phyloP scores from a whole-genome alignment of 2,888 invertebrate genomes.

The Papilio gigon region DNA sequence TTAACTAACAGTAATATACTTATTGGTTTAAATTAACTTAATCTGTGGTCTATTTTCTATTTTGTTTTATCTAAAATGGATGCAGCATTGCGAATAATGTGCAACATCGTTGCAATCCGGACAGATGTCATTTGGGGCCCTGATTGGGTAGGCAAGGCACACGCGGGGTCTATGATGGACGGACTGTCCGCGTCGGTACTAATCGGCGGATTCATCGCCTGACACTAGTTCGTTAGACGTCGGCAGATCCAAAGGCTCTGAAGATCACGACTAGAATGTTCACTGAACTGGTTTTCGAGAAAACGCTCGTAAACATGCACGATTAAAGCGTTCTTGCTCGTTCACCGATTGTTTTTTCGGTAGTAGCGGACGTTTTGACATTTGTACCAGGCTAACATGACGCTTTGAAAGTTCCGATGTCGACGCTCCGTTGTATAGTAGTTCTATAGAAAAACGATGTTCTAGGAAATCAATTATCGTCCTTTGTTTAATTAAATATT shows the following conservation, averaged over 20 bases:
- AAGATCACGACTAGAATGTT: constrained; percentile 72
- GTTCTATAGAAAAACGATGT: neutral
- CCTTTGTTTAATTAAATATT: neutral
- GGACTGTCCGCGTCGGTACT: constrained; percentile 56
- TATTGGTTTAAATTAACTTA: no score
- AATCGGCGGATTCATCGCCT: constrained; percentile 60
- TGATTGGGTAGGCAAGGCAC: constrained; percentile 41
- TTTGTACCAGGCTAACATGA: constrained; percentile 34
- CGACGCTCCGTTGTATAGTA: neutral
- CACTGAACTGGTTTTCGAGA: constrained; percentile 72
- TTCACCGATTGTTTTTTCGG: constrained; percentile 35
- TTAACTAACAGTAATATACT: neutral
- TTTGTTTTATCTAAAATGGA: neutral
- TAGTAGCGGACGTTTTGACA: constrained; percentile 25
- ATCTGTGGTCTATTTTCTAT: no score
- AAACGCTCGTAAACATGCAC: constrained; percentile 67
- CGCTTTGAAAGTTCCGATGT: constrained; percentile 3
- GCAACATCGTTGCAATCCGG: neutral
- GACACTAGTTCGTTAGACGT: constrained; percentile 70
- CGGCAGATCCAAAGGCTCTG: constrained; percentile 72
- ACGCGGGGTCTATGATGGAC: constrained; percentile 51
- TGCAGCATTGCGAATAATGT: neutral
- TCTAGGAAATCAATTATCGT: neutral
- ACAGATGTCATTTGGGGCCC: constrained; percentile 23
- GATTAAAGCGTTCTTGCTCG: constrained; percentile 52